phyloP scores from a whole-genome alignment of 92 coral and sea anemone species.

The Hydrozoanthus gracilis region DNA sequence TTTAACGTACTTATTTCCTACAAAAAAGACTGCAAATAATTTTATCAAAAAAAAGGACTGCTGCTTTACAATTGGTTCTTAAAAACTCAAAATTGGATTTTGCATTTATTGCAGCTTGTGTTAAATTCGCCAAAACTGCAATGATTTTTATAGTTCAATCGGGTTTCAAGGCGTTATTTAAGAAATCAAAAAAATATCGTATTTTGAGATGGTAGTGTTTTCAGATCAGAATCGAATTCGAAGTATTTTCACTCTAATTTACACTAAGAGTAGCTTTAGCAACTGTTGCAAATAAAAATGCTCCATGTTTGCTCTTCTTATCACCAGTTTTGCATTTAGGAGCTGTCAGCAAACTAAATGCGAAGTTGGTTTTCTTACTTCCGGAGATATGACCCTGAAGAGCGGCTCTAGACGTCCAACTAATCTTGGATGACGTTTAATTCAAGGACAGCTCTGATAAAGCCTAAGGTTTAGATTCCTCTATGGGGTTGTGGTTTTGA shows the following conservation, averaged over 20 bases:
- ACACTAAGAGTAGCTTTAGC: conserved; percentile 7
- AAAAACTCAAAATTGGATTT: no score
- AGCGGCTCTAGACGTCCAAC: background rate
- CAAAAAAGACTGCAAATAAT: no score
- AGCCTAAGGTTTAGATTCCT: background rate
- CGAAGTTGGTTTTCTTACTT: background rate
- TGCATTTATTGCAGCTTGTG: no score
- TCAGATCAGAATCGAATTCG: background rate
- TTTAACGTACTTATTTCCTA: no score
- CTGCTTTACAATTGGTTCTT: no score
- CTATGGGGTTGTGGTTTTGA: background rate
- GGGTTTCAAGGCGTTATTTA: no score
- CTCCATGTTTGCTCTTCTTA: conserved; percentile 1
- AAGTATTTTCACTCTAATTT: conserved; percentile 33
- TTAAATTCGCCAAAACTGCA: no score
- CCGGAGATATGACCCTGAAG: conserved; percentile 33
- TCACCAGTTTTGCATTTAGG: conserved; percentile 33
- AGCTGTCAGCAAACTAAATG: conserved; percentile 11
- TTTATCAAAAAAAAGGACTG: no score
- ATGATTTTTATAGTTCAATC: no score
- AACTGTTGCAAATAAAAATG: conserved; percentile 17
- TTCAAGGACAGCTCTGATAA: background rate
- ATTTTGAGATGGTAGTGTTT: no score
- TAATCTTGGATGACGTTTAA: background rate
- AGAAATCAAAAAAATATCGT: no score